Evolutionary conservation across 2,888 invertebrate genomes (phyloP), one percentile per base, ranked within the genome.

Genomic region (Nomada hirtipes): DNA sequence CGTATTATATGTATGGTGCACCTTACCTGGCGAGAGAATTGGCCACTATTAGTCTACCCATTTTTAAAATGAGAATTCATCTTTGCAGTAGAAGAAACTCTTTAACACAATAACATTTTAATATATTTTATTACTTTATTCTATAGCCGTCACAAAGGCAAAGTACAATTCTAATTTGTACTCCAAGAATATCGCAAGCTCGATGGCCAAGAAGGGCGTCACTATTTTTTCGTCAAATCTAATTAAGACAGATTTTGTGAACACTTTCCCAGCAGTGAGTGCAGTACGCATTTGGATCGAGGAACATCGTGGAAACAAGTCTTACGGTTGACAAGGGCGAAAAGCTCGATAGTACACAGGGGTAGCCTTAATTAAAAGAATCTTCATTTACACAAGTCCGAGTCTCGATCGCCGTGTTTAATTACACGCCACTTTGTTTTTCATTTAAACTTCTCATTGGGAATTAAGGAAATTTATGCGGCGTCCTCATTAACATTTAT

Each of bases 341-440:
- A 53, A 64, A 76, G 70, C 55, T 50, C 13, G 59, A 42, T 15
- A 50, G 55, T 68, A 42, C 42, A 61, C 50, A 50, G 68, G 55
- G 71, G 73, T n/a, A 44, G 76, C 82, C 77, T 84, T 87, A 88
- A 87, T 87, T 87, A 87, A 87, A 87, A 86, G 84, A 86, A 86
- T 83, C 84, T 84, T 83, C 84, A 72, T 87, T 88, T 86, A 83
- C 82, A 55, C 68, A 67, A 79, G 67, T 76, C 59, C 36, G 61
- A 78, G 83, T 83, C 86, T 84, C 89, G 88, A 90, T 89, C 89
- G 83, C 81, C 71, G 71, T 85, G 81, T 89, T 90, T 90, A 91
- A 91, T 91, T 90, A 89, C 87, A 87, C 79, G 82, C 87, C 83
- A 88, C 88, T 90, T 90, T 87, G 84, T 90, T 91, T 88, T 76